Evolutionary conservation across 1,140 invertebrate genomes (phyloP), one percentile per base, ranked within the genome.

Genomic region (Aricia agestis): DNA sequence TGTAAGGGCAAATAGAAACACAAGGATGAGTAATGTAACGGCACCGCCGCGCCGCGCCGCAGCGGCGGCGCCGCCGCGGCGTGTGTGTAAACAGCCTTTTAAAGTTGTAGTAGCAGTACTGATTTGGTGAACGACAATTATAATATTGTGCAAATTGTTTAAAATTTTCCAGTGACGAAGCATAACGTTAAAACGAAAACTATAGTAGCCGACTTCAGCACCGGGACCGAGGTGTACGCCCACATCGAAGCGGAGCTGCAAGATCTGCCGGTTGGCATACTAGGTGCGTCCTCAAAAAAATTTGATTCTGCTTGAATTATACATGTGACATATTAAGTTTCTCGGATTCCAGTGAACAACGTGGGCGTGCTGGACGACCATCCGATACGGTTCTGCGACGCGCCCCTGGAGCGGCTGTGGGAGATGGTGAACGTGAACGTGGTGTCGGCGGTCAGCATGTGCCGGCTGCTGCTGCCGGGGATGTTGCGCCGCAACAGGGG

Each of bases 341-440:
- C 19, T 15, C 9, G 0, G 7, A 18, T 63, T 67, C 11, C 13
- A 67, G 66, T 67, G 31, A 67, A 67, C 66, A 67, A 67, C 66
- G 66, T 67, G 4, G 66, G 66, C 19, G 66, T 67, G 13, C 17
- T 41, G 2, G 13, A 67, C 19, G 66, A 67, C 1, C 41, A 36
- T 13, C 66, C 66, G 66, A 67, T 67, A 32, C 66, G 13, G 66
- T 17, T 67, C 9, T 67, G 66, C 13, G 66, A 67, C n/a, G 13
- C 15, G 66, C 10, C 66, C 32, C 7, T 18, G 32, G 41, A 42
- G 32, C 19, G 32, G 31, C 6, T 42, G 32, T 41, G 31, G 66
- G 32, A 67, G 11, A 15, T 67, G 32, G 41, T 66, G 13, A 66
- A 66, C 32, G 66, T 66, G 31, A 66, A 66, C 66, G 65, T 66